Conservation (phyloP, 2,797 vertebrate genomes). For the Ispidina picta region DNA sequence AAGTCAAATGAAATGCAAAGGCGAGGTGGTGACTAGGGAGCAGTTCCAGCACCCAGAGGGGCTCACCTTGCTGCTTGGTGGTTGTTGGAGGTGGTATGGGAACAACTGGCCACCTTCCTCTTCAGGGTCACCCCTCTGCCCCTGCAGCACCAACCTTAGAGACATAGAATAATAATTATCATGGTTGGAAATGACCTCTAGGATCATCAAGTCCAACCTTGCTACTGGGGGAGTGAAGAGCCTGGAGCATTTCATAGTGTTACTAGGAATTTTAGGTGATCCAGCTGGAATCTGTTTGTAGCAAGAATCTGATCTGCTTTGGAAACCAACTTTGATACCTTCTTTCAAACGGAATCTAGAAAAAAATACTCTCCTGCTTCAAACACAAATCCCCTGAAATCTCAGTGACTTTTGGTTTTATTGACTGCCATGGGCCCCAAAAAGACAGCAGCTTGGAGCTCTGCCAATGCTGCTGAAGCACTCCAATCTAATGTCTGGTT, state of each 20-base stretch:
- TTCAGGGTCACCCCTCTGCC: neutral
- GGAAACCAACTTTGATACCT: neutral
- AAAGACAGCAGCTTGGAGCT: neutral
- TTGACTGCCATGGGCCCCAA: neutral
- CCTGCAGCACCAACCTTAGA: neutral
- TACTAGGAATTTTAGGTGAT: neutral
- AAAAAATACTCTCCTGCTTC: neutral
- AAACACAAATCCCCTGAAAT: neutral
- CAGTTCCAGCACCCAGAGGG: neutral
- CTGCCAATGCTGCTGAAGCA: neutral
- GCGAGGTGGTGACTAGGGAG: neutral
- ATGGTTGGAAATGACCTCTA: no score
- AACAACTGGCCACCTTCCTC: neutral
- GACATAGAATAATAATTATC: no score
- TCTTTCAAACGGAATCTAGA: neutral
- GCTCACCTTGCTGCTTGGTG: neutral
- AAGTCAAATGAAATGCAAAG: neutral
- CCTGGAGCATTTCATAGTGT: neutral
- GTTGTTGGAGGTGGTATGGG: neutral
- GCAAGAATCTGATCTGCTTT: neutral
- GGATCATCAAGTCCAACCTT: no score
- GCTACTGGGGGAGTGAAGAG: neutral
- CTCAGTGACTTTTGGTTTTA: neutral
- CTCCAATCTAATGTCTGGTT: neutral
- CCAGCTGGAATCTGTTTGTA: neutral